Evolutionary conservation across 2,797 vertebrate genomes (phyloP).

Genomic region (Lagocephalus sceleratus): DNA sequence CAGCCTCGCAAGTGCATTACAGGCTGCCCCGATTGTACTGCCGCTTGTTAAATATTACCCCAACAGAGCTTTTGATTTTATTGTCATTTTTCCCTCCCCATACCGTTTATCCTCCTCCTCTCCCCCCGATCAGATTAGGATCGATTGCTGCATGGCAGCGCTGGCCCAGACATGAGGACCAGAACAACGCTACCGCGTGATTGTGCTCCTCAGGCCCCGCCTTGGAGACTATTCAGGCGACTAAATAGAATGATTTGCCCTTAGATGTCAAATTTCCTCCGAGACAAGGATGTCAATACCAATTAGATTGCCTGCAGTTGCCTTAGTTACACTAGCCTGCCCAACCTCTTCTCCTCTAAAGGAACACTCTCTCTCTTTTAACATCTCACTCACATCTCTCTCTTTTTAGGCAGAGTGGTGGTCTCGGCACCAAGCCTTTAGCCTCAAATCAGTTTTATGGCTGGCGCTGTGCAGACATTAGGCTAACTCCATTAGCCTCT

Average conservation of each 20-base stretch:
- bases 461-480: conserved; percentile 78
- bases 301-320: conserved; percentile 83
- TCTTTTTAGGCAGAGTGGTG: conserved; percentile 69
- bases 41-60: conserved; percentile 79
- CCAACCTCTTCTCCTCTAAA: conserved; percentile 61
- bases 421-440: conserved; percentile 74
- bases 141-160: conserved; percentile 74
- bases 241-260: conserved; percentile 87
- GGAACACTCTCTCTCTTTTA: conserved; percentile 72
- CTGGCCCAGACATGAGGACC: conserved; percentile 70
- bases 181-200: conserved; percentile 66
- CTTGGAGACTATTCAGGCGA: conserved; percentile 81
- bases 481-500: conserved; percentile 78
- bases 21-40: conserved; percentile 72
- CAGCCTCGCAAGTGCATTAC: conserved; percentile 74
- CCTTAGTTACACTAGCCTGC: conserved; percentile 70
- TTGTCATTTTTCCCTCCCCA: conserved; percentile 74
- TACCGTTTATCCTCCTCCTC: conserved; percentile 66
- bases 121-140: conserved; percentile 78
- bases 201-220: conserved; percentile 69
- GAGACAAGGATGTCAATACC: conserved; percentile 85
- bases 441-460: conserved; percentile 81
- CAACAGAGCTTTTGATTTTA: conserved; percentile 83
- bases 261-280: conserved; percentile 85
- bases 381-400: conserved; percentile 73